phyloP scores from a whole-genome alignment of 2,113 vertebrate genomes.

The Catagonus wagneri region DNA sequence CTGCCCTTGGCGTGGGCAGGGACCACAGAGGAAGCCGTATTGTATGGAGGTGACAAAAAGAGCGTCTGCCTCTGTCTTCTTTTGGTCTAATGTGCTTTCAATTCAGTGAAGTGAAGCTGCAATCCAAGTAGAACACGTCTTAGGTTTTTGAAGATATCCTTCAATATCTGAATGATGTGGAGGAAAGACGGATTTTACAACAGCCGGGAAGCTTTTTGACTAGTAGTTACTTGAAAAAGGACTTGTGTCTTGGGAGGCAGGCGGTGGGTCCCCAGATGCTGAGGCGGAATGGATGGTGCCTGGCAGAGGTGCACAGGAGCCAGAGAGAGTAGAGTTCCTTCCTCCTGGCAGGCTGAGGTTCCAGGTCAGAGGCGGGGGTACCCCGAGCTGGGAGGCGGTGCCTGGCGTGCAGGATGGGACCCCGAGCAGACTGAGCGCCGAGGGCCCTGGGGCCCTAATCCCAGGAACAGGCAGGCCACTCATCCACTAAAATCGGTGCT shows the following conservation, averaged over 20 bases:
- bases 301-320: not conserved
- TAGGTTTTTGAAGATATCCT: not conserved
- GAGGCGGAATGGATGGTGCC: accelerated
- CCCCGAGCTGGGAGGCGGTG: not conserved
- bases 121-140: accelerated
- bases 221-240: accelerated
- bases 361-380: not conserved
- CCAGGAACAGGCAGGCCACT: accelerated
- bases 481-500: accelerated
- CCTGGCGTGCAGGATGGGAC: not conserved
- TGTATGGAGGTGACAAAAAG: accelerated
- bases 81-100: not conserved
- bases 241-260: accelerated
- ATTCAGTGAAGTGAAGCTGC: not conserved
- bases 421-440: not conserved
- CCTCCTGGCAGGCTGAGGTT: not conserved
- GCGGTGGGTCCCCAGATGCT: accelerated
- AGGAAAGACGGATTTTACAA: not conserved
- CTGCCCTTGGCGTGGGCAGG: accelerated
- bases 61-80: too few species aligned
- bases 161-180: too few species aligned
- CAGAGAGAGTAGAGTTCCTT: not conserved
- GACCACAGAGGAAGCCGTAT: accelerated
- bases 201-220: too few species aligned
- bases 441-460: not conserved